Conservation (phyloP, 1,140 invertebrate species). For the Neodiprion fabricii region DNA sequence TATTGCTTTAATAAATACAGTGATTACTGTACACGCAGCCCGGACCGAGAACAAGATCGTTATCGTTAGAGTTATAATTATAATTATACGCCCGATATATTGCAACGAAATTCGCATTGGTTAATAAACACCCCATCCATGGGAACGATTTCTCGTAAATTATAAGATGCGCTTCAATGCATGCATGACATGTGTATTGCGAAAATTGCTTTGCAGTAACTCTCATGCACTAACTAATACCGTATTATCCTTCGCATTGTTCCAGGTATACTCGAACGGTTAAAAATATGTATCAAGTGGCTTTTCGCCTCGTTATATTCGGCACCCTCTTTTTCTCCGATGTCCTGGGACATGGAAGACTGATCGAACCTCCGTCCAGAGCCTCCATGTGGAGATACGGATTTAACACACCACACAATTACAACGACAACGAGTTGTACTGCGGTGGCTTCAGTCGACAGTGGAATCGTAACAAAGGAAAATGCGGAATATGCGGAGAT, state of each 20-base stretch:
- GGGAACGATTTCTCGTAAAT: constrained; percentile 21
- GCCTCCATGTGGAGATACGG: constrained; percentile 81
- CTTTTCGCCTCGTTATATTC: constrained; percentile 14
- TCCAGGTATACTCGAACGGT: constrained; percentile 25
- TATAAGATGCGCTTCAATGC: neutral
- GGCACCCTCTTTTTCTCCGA: constrained; percentile 33
- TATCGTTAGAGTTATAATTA: constrained; percentile 1
- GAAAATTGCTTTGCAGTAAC: too few relatives aligned
- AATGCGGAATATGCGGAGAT: constrained; percentile 90
- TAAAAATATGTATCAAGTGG: constrained; percentile 20
- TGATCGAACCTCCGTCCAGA: constrained; percentile 85
- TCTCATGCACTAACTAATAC: neutral
- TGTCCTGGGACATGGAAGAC: constrained; percentile 71
- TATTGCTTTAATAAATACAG: neutral
- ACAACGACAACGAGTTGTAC: constrained; percentile 89
- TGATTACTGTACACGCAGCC: neutral
- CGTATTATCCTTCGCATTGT: neutral
- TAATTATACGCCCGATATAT: neutral
- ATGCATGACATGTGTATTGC: too few relatives aligned
- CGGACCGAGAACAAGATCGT: constrained; percentile 7
- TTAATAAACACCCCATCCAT: constrained; percentile 21
- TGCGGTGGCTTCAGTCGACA: constrained; percentile 86
- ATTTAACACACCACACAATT: constrained; percentile 71
- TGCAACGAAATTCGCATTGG: neutral
- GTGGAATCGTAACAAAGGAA: constrained; percentile 75